Evolutionary conservation across 2,113 vertebrate genomes (phyloP).

Genomic region (Scalopus aquaticus): DNA sequence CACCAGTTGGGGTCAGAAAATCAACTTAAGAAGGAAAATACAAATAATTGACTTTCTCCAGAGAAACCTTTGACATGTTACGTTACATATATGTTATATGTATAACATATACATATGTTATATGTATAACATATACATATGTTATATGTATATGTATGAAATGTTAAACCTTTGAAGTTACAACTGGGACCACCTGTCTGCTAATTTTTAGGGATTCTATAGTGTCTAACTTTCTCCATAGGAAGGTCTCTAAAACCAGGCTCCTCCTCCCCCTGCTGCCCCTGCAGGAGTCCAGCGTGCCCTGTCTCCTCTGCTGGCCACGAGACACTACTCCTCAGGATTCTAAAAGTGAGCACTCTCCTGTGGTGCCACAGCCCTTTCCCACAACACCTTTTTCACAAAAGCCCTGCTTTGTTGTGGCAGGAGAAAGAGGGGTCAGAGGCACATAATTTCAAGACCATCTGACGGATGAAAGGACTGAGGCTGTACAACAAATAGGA

Average conservation of each 20-base stretch:
- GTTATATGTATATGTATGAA: no score
- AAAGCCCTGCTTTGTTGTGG: not conserved
- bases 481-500: not conserved
- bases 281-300: not conserved
- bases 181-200: not conserved
- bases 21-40: not conserved
- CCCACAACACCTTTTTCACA: not conserved
- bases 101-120: no score
- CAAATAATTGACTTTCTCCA: not conserved
- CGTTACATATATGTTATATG: no score
- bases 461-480: not conserved
- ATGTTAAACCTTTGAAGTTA: no score
- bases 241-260: not conserved
- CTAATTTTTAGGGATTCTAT: not conserved
- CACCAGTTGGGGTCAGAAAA: not conserved
- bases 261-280: not conserved
- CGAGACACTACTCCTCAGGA: not conserved
- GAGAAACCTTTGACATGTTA: not conserved
- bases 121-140: no score
- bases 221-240: not conserved
- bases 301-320: not conserved
- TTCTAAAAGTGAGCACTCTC: not conserved
- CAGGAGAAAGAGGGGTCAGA: not conserved
- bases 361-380: not conserved
- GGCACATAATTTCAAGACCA: not conserved